These are phyloP conservation scores for Macrosiphum euphorbiae DNA, from an alignment of 2,888 invertebrate species.

Conservation along the genomic window DNA sequence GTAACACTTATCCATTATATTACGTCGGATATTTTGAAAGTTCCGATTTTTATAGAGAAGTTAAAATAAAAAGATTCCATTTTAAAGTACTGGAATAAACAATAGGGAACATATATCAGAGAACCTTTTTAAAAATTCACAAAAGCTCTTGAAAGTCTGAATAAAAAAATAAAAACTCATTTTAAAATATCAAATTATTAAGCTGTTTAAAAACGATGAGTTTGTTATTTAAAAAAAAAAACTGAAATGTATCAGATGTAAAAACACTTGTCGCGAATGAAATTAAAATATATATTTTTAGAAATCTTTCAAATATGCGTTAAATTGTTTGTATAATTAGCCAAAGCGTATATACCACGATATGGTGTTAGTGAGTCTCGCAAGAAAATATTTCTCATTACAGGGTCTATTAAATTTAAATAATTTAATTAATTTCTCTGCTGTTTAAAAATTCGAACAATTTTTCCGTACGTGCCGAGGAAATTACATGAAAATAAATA, in stretches of 20 bases:
- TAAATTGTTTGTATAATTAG: not conserved
- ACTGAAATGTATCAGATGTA: not conserved
- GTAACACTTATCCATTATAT: not conserved
- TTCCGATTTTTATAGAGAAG: not conserved
- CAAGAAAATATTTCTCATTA: conserved; percentile 27
- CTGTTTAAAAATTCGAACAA: not conserved
- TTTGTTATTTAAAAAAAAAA: conserved; percentile 8
- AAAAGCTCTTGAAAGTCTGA: not conserved
- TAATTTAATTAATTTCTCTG: not conserved
- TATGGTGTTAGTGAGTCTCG: not conserved
- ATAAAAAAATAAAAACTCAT: not conserved
- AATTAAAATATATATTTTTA: conserved; percentile 37
- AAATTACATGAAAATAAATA: not conserved
- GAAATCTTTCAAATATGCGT: not conserved
- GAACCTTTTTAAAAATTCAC: conserved; percentile 11
- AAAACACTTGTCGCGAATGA: not conserved
- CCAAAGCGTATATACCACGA: not conserved
- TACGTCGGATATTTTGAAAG: not conserved
- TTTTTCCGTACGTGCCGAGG: not conserved
- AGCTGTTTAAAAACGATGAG: not conserved
- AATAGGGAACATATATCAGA: not conserved
- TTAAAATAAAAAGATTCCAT: conserved; percentile 33
- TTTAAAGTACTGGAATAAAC: conserved; percentile 15
- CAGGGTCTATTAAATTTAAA: conserved; percentile 24
- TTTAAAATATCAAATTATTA: conserved; percentile 27